Evolutionary conservation across 2,888 invertebrate genomes (phyloP).

Genomic region (Lasius platythorax): DNA sequence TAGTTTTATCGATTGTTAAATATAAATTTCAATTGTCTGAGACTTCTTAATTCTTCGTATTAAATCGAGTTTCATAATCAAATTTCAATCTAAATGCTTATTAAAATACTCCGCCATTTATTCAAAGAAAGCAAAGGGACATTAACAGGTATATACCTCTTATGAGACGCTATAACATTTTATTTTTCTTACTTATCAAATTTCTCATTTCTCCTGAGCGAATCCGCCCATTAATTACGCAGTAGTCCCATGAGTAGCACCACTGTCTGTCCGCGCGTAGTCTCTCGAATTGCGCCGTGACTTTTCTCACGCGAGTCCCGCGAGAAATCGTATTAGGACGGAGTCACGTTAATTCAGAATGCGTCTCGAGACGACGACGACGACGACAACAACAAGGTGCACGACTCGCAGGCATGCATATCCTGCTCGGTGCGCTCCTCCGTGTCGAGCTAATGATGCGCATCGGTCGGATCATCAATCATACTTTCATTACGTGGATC

Average conservation of each 20-base stretch:
- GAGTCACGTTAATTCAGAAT: constrained; percentile 68
- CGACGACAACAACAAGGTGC: constrained; percentile 32
- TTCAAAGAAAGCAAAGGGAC: neutral
- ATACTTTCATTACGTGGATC: constrained; percentile 86
- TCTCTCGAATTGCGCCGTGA: constrained; percentile 47
- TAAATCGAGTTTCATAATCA: neutral
- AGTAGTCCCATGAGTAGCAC: constrained; percentile 7
- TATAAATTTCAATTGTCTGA: neutral
- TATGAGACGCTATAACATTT: neutral
- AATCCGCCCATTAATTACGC: constrained; percentile 31
- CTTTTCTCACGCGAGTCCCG: constrained; percentile 26
- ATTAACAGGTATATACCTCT: neutral
- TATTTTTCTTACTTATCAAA: neutral
- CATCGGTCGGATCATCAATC: constrained; percentile 84
- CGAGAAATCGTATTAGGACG: constrained; percentile 61
- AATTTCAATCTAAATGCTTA: neutral
- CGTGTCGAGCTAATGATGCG: constrained; percentile 82
- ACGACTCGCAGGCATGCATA: constrained; percentile 44
- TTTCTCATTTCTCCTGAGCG: neutral
- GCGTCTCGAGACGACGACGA: constrained; percentile 56
- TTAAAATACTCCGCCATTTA: neutral
- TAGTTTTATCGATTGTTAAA: neutral
- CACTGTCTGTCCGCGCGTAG: constrained; percentile 33
- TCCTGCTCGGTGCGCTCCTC: constrained; percentile 67
- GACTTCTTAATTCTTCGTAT: neutral